Conservation (phyloP, 2,797 vertebrate species). For the Cephalopachus bancanus region DNA sequence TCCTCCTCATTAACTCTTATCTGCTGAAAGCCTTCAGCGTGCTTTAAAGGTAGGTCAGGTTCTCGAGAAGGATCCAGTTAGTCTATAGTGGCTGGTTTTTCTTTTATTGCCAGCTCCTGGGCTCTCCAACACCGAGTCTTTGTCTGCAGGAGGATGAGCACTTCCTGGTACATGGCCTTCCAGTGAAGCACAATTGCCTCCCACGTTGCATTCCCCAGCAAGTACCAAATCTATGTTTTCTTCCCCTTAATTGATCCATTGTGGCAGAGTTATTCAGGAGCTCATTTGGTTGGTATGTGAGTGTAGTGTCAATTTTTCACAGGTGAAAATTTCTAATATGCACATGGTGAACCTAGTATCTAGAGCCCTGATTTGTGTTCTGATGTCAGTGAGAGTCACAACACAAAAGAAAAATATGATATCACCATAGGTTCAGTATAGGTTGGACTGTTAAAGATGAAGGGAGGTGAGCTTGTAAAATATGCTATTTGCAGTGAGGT, state of each 20-base stretch:
- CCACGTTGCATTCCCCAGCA: neutral
- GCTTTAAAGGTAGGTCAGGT: conserved; percentile 68
- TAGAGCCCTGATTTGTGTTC: neutral
- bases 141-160: neutral
- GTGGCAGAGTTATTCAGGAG: neutral
- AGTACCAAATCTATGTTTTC: neutral
- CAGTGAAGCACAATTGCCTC: neutral
- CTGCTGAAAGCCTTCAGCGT: conserved; percentile 79
- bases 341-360: neutral
- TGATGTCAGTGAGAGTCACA: neutral
- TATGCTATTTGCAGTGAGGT: neutral
- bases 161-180: neutral
- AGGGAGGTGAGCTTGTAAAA: neutral
- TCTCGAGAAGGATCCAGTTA: neutral
- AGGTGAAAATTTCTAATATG: neutral
- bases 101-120: neutral
- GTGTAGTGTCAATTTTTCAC: neutral
- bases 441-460: neutral
- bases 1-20: conserved; percentile 81
- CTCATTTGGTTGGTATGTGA: neutral
- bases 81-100: neutral
- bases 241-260: neutral
- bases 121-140: neutral
- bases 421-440: neutral
- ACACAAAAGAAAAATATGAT: neutral